Evolutionary conservation across 2,888 invertebrate genomes (phyloP).

Genomic region (Polietes domitor): DNA sequence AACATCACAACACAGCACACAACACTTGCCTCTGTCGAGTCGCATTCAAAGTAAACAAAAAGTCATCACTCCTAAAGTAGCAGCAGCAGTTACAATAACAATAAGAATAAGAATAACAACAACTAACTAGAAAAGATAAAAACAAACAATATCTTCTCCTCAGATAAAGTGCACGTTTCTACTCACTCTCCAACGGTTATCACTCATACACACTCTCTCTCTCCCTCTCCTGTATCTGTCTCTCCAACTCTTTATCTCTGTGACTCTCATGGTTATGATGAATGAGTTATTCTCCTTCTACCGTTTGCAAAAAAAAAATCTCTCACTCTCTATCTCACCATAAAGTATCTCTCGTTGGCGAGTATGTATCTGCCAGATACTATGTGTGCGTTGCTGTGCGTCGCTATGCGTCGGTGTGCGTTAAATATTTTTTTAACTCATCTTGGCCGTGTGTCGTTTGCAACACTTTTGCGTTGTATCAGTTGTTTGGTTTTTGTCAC

Average conservation of each 20-base stretch:
- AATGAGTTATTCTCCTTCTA: neutral
- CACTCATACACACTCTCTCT: neutral
- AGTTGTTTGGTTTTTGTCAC: neutral
- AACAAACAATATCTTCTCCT: constrained; percentile 3
- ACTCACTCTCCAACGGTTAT: neutral
- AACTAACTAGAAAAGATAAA: neutral
- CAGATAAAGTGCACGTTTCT: neutral
- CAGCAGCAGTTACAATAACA: neutral
- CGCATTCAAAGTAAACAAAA: constrained; percentile 20
- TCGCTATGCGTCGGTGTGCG: neutral
- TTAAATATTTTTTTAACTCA: neutral
- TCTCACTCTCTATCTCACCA: neutral
- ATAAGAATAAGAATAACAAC: neutral
- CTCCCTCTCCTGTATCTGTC: neutral
- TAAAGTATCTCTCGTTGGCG: neutral
- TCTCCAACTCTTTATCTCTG: neutral
- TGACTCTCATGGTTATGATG: neutral
- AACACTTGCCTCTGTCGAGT: neutral
- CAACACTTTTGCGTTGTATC: neutral
- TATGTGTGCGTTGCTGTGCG: constrained; percentile 1
- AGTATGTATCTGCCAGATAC: constrained; percentile 23
- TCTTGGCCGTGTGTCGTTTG: neutral
- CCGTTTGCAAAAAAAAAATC: too few relatives aligned
- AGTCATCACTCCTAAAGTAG: neutral
- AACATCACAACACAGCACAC: neutral